Evolutionary conservation across 2,888 invertebrate genomes (phyloP).

Genomic region (Camponotus fellah): DNA sequence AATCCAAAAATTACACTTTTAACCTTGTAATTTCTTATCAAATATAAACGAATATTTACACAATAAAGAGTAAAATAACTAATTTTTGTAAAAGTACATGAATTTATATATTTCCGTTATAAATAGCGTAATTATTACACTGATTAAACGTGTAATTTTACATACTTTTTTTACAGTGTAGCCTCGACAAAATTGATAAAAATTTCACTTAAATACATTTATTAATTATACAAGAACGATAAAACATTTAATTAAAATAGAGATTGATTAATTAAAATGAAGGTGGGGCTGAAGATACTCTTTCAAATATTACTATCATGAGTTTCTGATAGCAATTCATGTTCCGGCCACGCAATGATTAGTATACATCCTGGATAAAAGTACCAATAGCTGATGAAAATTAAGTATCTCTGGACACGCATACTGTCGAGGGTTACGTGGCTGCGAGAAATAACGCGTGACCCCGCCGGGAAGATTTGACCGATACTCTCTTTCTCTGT

Average conservation of each 20-base stretch:
- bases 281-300: neutral
- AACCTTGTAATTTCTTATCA: too few species aligned
- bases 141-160: too few species aligned
- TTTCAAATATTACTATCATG: neutral
- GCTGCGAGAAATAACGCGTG: constrained; percentile 52
- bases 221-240: neutral
- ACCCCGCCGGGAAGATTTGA: constrained; percentile 39
- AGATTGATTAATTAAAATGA: too few species aligned
- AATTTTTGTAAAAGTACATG: too few species aligned
- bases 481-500: constrained; percentile 11
- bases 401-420: constrained; percentile 30
- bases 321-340: neutral
- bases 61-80: too few species aligned
- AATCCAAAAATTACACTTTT: too few species aligned
- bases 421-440: constrained; percentile 49
- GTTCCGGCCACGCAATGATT: neutral
- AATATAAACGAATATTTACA: too few species aligned
- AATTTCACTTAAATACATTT: neutral
- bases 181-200: neutral
- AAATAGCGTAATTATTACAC: too few species aligned
- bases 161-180: too few species aligned
- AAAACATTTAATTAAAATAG: constrained; percentile 11
- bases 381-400: constrained; percentile 22
- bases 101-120: too few species aligned
- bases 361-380: neutral